Evolutionary conservation across 2,888 invertebrate genomes (phyloP).

Genomic region (Papilio protenor): DNA sequence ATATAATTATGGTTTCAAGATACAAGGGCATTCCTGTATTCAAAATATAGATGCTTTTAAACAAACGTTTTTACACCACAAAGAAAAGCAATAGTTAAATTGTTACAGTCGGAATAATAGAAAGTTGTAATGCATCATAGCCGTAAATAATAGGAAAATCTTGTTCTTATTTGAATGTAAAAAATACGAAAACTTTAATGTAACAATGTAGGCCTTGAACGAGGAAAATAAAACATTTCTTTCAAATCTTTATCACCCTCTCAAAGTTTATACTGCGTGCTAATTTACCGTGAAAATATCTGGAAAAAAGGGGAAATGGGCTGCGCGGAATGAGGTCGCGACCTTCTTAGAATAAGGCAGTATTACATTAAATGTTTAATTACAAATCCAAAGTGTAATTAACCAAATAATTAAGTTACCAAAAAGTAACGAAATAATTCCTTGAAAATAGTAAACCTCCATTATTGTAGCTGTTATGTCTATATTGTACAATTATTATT

Average conservation of each 20-base stretch:
- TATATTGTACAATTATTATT: too few species aligned
- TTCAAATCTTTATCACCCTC: slow-evolving; percentile 22
- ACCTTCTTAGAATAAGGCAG: not conserved
- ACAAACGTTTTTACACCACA: too few species aligned
- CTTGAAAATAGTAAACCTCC: too few species aligned
- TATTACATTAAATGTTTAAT: not conserved
- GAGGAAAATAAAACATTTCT: slow-evolving; percentile 21
- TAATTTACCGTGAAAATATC: slow-evolving; percentile 31
- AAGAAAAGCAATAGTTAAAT: not conserved
- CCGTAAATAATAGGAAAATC: slow-evolving; percentile 10
- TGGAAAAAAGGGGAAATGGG: slow-evolving; percentile 13
- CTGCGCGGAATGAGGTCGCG: slow-evolving; percentile 9
- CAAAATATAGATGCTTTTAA: too few species aligned
- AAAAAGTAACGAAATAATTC: too few species aligned
- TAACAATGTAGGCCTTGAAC: not conserved
- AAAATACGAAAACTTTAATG: not conserved
- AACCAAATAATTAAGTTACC: too few species aligned
- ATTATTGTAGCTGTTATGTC: too few species aligned
- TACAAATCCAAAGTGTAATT: not conserved
- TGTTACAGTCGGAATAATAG: not conserved
- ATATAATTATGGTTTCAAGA: too few species aligned
- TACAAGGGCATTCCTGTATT: too few species aligned
- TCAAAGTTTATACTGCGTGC: slow-evolving; percentile 26
- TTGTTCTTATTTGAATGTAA: not conserved
- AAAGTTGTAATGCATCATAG: not conserved